phyloP scores from a whole-genome alignment of 1,140 invertebrate genomes.

The Drosophila arawakana region DNA sequence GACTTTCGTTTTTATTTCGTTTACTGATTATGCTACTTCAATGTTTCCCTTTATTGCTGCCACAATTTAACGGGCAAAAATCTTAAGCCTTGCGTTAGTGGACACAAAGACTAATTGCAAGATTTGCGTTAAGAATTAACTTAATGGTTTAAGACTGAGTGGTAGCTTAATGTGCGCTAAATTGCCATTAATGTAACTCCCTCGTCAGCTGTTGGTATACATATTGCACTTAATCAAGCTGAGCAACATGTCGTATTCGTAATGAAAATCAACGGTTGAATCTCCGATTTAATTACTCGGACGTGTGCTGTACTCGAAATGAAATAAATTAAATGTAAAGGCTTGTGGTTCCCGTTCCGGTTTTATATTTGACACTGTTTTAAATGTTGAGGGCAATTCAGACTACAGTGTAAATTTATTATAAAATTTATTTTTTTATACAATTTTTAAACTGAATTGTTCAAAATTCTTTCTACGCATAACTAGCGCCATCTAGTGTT shows the following conservation, averaged over 20 bases:
- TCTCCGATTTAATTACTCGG: no score
- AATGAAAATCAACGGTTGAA: background rate
- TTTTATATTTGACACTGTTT: no score
- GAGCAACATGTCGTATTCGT: constrained; percentile 8
- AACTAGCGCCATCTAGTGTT: constrained; percentile 8
- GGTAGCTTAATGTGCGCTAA: background rate
- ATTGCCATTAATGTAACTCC: background rate
- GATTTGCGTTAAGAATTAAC: constrained; percentile 20
- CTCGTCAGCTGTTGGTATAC: background rate
- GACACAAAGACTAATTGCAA: constrained; percentile 33
- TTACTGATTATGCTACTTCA: background rate
- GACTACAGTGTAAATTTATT: no score
- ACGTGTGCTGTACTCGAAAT: no score
- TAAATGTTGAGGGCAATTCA: no score
- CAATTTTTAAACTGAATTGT: no score
- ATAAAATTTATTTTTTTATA: no score
- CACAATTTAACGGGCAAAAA: background rate
- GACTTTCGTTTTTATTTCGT: no score
- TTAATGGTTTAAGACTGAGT: constrained; percentile 9
- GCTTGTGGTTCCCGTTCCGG: no score
- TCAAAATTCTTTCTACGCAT: background rate
- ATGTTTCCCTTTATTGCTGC: background rate
- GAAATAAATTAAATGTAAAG: no score
- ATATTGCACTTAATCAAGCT: background rate
- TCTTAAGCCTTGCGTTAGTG: constrained; percentile 31